phyloP scores from a whole-genome alignment of 2,113 vertebrate genomes.

The Cottus gobio region DNA sequence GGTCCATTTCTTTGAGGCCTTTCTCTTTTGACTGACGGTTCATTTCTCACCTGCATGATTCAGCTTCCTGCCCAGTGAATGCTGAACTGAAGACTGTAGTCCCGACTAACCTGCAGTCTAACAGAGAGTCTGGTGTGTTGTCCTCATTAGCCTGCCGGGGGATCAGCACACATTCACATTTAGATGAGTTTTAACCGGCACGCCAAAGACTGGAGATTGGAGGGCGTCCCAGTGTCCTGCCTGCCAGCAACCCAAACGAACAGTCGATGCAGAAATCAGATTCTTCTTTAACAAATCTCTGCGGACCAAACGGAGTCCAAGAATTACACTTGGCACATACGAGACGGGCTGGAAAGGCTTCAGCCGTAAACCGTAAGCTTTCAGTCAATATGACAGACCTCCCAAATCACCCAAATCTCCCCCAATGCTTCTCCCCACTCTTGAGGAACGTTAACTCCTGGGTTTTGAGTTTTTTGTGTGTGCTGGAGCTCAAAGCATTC shows the following conservation, averaged over 20 bases:
- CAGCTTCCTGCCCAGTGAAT: neutral
- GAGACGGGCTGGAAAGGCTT: slow-evolving; percentile 36
- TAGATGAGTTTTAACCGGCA: neutral
- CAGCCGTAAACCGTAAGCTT: slow-evolving; percentile 45
- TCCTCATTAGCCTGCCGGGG: slow-evolving; percentile 17
- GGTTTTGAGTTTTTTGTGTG: slow-evolving; percentile 40
- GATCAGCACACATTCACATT: slow-evolving; percentile 31
- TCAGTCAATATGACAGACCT: slow-evolving; percentile 40
- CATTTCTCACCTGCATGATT: slow-evolving; percentile 1
- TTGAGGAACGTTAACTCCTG: slow-evolving; percentile 41
- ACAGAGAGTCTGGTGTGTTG: neutral
- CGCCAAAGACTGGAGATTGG: slow-evolving; percentile 24
- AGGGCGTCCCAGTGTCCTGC: neutral
- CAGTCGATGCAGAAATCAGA: slow-evolving; percentile 21
- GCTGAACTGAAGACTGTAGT: neutral
- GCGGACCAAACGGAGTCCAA: slow-evolving; percentile 47
- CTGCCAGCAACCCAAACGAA: slow-evolving; percentile 28
- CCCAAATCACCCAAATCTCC: slow-evolving; percentile 28
- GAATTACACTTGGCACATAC: slow-evolving; percentile 51
- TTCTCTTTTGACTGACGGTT: neutral
- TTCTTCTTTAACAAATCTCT: slow-evolving; percentile 42
- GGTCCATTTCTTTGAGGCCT: neutral
- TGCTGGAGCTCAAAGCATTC: slow-evolving; percentile 47
- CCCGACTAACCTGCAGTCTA: neutral
- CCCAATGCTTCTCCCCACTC: neutral